Base-by-base conservation (phyloP, 1,140 invertebrate species). In the Goniozus legneri region DNA sequence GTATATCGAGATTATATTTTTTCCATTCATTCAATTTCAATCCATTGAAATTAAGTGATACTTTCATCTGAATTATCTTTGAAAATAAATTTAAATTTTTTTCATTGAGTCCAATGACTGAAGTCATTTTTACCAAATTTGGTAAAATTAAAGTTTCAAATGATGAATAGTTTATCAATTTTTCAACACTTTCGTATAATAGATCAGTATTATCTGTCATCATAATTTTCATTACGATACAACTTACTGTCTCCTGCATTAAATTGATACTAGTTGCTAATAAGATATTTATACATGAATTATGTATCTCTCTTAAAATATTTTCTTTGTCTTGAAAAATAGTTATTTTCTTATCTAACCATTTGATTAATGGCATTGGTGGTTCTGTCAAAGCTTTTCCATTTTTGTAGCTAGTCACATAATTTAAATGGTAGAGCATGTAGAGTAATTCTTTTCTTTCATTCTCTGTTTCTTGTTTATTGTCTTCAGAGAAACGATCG, bases 91-190 rank as follows among this genome's bases (percentile, higher is more conserved):
- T 61, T 50, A 91, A 70, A 2, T 79, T 65, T 39, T 78, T 60
- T 49, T 65, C 54, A 53, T 83, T 75, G 32, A 85, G 79, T 43
- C 65, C 56, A 16, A 72, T 69, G 39, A 76, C 59, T n/a, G 82
- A 65, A 52, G 83, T 83, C 59, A 78, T 82, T 8, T 78, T 75
- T 10, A 91, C 57, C 24, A 89, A 79, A 27, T 79, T 73, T 0
- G 89, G 86, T 40, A 92, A 65, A 42, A 92, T 78, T 36, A 88
- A 71, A 36, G 83, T 75, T 65, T 89, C 87, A 68, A 91, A 91
- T 34, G 82, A 81, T 4, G 82, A 76, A 65, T 84, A 86, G 35
- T 78, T 64, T 20, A 83, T 77, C 1, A 87, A 73, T 65, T 82
- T 80, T 56, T 83, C 77, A 2, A 89, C 78, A 58, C 87, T 82